These are phyloP conservation scores for Macrosoma leucophasiata DNA, from an alignment of 2,888 invertebrate genomes.

Conservation along the genomic window DNA sequence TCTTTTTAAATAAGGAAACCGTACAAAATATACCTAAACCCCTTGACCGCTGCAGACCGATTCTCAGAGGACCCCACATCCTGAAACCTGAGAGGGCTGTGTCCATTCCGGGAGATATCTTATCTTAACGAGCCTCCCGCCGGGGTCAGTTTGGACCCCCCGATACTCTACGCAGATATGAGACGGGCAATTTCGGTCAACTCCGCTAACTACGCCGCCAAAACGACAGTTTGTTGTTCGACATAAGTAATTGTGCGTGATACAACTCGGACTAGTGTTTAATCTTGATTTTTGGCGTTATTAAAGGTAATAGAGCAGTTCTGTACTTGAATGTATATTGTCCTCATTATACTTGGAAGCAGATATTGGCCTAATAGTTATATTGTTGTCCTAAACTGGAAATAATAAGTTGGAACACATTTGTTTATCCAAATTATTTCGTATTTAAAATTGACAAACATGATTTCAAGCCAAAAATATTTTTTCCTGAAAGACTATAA, in stretches of 20 bases:
- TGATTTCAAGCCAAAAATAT: no score
- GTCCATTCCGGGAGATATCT: constrained; percentile 61
- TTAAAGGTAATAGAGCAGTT: no score
- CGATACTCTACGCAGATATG: constrained; percentile 52
- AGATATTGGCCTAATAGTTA: no score
- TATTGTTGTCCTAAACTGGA: no score
- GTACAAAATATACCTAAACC: constrained; percentile 25
- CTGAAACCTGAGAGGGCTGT: constrained; percentile 50
- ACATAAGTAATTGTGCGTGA: constrained; percentile 30
- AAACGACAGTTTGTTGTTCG: constrained; percentile 44
- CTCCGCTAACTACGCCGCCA: constrained; percentile 39
- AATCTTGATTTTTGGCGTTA: constrained; percentile 17
- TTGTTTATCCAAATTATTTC: no score
- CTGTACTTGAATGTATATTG: no score
- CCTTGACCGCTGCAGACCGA: constrained; percentile 31
- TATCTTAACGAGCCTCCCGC: constrained; percentile 63
- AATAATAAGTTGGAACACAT: no score
- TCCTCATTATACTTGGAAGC: no score
- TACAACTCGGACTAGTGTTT: constrained; percentile 22
- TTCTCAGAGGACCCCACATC: constrained; percentile 36
- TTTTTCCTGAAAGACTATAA: no score
- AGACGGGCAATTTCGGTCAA: constrained; percentile 63
- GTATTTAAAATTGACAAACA: no score
- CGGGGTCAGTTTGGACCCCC: constrained; percentile 29
- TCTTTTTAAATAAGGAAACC: no score